phyloP scores from a whole-genome alignment of 2,113 vertebrate species.

The Lepidothrix coronata region DNA sequence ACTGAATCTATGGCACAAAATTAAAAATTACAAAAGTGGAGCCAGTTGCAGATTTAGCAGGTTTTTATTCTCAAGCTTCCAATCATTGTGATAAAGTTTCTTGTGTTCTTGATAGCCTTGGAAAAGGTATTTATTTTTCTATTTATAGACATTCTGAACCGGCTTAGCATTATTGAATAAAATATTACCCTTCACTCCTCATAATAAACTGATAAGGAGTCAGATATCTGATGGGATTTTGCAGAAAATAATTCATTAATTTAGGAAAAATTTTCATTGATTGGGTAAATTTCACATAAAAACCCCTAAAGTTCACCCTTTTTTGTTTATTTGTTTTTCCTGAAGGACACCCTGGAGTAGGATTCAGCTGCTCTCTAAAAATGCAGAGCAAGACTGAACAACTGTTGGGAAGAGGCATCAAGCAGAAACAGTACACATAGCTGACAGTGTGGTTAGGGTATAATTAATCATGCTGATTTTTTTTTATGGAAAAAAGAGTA shows the following conservation, averaged over 20 bases:
- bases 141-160: not conserved
- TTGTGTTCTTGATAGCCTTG: not conserved
- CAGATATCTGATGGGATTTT: not conserved
- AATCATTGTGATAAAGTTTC: not conserved
- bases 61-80: not conserved
- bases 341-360: not conserved
- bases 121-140: not conserved
- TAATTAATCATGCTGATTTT: not conserved
- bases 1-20: not conserved
- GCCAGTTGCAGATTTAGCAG: not conserved
- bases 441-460: not conserved
- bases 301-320: not conserved
- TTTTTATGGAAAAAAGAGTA: not conserved
- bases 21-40: not conserved
- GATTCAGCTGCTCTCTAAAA: not conserved
- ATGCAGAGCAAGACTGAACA: not conserved
- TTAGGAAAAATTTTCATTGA: not conserved
- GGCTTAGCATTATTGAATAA: not conserved
- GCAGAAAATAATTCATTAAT: not conserved
- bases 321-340: not conserved
- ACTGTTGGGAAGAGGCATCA: not conserved
- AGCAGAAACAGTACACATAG: not conserved
- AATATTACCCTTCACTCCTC: not conserved
- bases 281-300: not conserved
- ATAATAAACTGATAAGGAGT: not conserved